A percentile compares a stretch with the other conserved stretches of the same genome.
Conservation (phyloP, 2,888 invertebrate species). For the Homarus gammarus region DNA sequence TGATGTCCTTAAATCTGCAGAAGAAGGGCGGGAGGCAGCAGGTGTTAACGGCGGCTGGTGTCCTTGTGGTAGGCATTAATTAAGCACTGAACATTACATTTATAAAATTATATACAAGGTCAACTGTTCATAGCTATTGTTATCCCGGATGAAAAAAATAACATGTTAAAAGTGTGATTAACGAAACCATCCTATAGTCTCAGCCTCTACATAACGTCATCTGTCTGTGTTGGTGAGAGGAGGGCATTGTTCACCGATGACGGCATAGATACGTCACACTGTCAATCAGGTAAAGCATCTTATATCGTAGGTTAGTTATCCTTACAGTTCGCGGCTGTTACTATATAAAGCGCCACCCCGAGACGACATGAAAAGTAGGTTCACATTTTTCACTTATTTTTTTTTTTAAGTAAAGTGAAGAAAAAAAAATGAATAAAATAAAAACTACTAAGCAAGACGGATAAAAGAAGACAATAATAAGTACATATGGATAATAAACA, state of each 20-base stretch:
- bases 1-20: too few relatives aligned
- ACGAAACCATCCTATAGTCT: not conserved
- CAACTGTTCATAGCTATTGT: conserved; percentile 8
- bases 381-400: not conserved
- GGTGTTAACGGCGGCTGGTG: not conserved
- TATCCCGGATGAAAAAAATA: conserved; percentile 26
- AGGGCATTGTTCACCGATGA: not conserved
- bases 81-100: conserved; percentile 50
- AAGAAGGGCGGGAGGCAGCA: too few relatives aligned
- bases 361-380: not conserved
- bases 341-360: conserved; percentile 24
- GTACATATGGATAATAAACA: conserved; percentile 26
- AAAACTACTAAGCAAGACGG: conserved; percentile 2
- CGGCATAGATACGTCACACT: conserved; percentile 11
- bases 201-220: not conserved
- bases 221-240: not conserved
- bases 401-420: not conserved
- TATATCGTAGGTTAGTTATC: conserved; percentile 48
- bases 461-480: conserved; percentile 15
- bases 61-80: conserved; percentile 47
- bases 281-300: conserved; percentile 34
- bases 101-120: conserved; percentile 29
- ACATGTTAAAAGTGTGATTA: not conserved
- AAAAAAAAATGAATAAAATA: not conserved
- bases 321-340: conserved; percentile 43